Percentiles rank a stretch among this genome's conserved stretches.
phyloP scores from a whole-genome alignment of 64 coral and sea anemone genomes.

The Stichodactyla mertensii region DNA sequence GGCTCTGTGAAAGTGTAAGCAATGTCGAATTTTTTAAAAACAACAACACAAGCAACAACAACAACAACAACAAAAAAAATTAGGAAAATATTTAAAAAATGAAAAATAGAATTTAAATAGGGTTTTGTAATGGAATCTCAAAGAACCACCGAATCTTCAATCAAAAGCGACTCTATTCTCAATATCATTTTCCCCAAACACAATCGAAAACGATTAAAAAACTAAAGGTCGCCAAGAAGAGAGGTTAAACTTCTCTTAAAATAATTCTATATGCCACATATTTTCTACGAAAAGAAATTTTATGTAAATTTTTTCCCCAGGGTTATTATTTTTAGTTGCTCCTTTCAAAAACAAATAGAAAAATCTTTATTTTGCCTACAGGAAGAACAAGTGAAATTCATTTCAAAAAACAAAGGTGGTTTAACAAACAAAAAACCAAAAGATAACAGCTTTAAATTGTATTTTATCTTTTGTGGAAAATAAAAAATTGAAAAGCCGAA shows the following conservation, averaged over 20 bases:
- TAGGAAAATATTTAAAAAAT: not conserved
- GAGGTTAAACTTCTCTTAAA: not conserved
- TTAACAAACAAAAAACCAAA: not conserved
- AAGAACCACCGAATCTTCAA: not conserved
- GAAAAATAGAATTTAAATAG: not conserved
- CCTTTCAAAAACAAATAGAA: not conserved
- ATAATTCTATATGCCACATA: not conserved
- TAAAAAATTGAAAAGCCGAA: not conserved
- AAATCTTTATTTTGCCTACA: not conserved
- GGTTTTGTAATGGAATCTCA: not conserved
- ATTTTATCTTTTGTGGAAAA: conserved; percentile 6
- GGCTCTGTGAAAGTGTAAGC: not conserved
- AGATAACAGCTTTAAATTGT: conserved; percentile 2
- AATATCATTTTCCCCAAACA: not conserved
- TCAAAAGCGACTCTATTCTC: not conserved
- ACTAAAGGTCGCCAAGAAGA: not conserved
- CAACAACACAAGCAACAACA: too few species aligned
- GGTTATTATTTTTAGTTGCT: not conserved
- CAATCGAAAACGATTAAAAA: not conserved
- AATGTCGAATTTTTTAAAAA: not conserved
- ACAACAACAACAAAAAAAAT: too few species aligned
- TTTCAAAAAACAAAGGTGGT: not conserved
- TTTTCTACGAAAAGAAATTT: not conserved
- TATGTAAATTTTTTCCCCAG: not conserved
- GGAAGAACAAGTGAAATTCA: not conserved